Conservation (phyloP, 35 echinoderm and acorn worm species). For the Ophiothrix spiculata region DNA sequence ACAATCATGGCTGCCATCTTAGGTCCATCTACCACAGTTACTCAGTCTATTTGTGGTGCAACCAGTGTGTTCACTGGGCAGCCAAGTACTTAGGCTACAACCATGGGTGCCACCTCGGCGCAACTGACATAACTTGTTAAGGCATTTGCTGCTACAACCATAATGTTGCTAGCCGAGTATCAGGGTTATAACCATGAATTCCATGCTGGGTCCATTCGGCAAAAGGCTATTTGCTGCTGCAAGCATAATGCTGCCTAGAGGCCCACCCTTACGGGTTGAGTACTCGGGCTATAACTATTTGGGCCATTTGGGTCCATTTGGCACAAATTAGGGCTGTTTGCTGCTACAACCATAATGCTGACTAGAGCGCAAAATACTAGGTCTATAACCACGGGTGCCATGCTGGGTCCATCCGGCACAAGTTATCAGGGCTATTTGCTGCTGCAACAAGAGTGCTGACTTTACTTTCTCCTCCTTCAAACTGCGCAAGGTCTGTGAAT, state of each 20-base stretch:
- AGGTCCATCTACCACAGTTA: slow-evolving; percentile 96
- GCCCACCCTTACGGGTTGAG: neutral
- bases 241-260: slow-evolving; percentile 84
- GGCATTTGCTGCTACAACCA: slow-evolving; percentile 88
- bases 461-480: slow-evolving; percentile 98
- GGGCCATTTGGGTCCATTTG: slow-evolving; percentile 94
- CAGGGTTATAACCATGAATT: slow-evolving; percentile 77
- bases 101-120: slow-evolving; percentile 97
- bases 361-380: neutral
- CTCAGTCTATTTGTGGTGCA: slow-evolving; percentile 90
- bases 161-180: neutral
- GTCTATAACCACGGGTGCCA: slow-evolving; percentile 94
- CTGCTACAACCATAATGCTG: slow-evolving; percentile 62
- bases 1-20: slow-evolving; percentile 94
- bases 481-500: slow-evolving; percentile 85
- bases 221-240: slow-evolving; percentile 84
- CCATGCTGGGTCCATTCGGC: slow-evolving; percentile 95
- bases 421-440: slow-evolving; percentile 93
- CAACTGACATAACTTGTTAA: slow-evolving; percentile 83
- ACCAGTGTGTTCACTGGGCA: slow-evolving; percentile 11
- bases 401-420: slow-evolving; percentile 92
- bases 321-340: slow-evolving; percentile 95
- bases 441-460: slow-evolving; percentile 95
- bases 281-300: slow-evolving; percentile 63
- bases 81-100: slow-evolving; percentile 42